Conservation (phyloP, 1,140 invertebrate genomes). For the Brachionus paranguensis region DNA sequence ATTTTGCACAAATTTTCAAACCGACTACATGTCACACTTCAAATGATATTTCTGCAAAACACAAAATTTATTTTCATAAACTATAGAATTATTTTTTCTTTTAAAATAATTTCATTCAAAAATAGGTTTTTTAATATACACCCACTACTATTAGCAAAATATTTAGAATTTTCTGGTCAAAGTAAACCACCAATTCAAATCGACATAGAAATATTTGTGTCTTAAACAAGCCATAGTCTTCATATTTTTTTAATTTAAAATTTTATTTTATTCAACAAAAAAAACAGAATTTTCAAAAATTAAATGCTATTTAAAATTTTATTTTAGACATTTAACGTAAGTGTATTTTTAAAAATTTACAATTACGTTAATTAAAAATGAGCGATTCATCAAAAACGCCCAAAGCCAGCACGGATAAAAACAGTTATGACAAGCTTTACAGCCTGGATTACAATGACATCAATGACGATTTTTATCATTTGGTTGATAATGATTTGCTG, state of each 20-base stretch:
- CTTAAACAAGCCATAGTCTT: no score
- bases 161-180: no score
- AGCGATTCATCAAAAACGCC: background rate
- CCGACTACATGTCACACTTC: background rate
- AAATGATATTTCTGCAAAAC: background rate
- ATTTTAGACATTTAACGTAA: constrained; percentile 2
- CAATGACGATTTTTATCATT: background rate
- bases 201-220: no score
- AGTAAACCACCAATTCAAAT: no score
- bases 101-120: background rate
- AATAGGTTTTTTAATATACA: no score
- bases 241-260: no score
- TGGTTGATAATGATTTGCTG: background rate
- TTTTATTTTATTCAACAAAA: no score
- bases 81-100: background rate
- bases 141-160: no score
- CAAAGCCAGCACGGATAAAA: background rate
- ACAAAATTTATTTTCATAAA: background rate
- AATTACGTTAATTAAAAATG: background rate
- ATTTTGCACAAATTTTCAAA: background rate
- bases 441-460: background rate
- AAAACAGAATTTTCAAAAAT: background rate
- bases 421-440: background rate
- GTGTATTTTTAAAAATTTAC: background rate
- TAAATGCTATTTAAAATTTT: background rate